Percentiles rank a stretch among this genome's conserved stretches.
These are phyloP conservation scores for Aphodius sticticus DNA, from an alignment of 2,888 invertebrate genomes.

Conservation along the genomic window DNA sequence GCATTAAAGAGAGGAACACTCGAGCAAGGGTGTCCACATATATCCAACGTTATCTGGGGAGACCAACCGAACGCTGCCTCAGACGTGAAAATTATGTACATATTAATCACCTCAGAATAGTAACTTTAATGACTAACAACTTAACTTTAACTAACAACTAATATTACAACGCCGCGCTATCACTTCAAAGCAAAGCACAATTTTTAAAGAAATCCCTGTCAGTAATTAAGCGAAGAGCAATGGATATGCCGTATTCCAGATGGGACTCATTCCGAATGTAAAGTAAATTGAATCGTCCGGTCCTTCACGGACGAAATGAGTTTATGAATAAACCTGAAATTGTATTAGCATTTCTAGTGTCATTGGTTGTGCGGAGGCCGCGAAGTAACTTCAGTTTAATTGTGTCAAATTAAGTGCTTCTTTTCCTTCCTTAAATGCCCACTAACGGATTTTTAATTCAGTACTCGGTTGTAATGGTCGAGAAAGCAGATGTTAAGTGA, in stretches of 20 bases:
- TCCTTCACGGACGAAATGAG: neutral
- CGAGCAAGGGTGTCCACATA: no score
- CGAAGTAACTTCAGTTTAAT: neutral
- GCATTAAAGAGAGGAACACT: no score
- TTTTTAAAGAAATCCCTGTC: neutral
- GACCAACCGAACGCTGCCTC: no score
- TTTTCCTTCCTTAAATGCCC: neutral
- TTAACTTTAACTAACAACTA: no score
- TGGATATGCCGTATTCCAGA: neutral
- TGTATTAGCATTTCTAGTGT: neutral
- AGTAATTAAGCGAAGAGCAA: neutral
- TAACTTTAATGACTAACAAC: no score
- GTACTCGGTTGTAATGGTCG: neutral
- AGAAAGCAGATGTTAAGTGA: neutral
- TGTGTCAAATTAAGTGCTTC: neutral
- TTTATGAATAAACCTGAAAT: neutral
- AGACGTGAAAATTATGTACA: no score
- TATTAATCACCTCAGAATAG: no score
- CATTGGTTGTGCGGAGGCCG: neutral
- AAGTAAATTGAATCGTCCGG: neutral
- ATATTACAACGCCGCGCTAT: no score
- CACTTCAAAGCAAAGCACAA: no score
- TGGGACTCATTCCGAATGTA: neutral
- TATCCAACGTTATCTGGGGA: no score
- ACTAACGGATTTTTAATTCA: slow-evolving; percentile 4